Evolutionary conservation across 92 coral and sea anemone genomes (phyloP), one percentile per base, ranked within the genome.

Genomic region (Palythoa grandiflora): DNA sequence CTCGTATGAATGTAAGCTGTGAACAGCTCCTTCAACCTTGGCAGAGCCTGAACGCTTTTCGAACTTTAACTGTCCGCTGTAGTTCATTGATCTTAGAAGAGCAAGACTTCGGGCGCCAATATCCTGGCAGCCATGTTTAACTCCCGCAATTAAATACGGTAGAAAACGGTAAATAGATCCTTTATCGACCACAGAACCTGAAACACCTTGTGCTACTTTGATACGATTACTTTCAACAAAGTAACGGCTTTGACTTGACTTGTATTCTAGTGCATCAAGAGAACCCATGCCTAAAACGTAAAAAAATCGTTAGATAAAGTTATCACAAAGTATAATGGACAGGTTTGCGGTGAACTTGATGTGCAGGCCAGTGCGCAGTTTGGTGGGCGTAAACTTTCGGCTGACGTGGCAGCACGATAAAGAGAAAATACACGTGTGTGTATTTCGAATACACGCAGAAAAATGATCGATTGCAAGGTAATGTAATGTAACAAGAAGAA

Each of bases 71-170:
- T 92, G 91, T 68, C 99, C 99, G 76, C 91, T 90, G 95, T 97
- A 95, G 97, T 94, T 95, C 99, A 94, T 95, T 38, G 94, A 93
- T 79, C 99, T 93, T 74, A 96, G 87, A 13, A 83, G 74, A 0
- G 95, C 86, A 36, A 97, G 93, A 79, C 96, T 97, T 73, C 88
- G 65, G 0, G 98, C 91, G 6, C 99, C 99, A 89, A 97, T 97
- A 73, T 97, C 99, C 77, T 97, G 99, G 78, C 99, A 97, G 87
- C 99, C 99, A 79, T 97, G 99, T 79, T 97, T 93, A 37, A 97
- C 89, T 38, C 99, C 99, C 61, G 96, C 85, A 16, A 84, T 60
- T 28, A 97, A 89, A 52, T 97, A 97, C 38, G 99, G 99, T 3
- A 92, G 66, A 54, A 95, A 97, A 37, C 97, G 93, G 70, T 94